Percentiles rank a stretch among this genome's conserved stretches.
phyloP scores from a whole-genome alignment of 2,888 invertebrate genomes.

The Byasa hedistus region DNA sequence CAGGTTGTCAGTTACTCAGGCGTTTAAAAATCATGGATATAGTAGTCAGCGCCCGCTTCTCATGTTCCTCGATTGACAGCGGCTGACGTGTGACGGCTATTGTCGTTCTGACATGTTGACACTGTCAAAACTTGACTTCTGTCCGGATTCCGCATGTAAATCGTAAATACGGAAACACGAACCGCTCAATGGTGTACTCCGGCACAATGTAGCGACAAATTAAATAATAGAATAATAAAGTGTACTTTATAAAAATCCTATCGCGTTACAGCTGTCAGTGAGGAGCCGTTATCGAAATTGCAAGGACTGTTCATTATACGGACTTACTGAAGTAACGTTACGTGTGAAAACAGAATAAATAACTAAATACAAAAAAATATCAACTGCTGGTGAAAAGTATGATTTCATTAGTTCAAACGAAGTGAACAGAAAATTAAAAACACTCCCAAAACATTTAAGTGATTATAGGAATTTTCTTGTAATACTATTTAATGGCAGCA shows the following conservation, averaged over 20 bases:
- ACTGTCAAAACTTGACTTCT: conserved; percentile 77
- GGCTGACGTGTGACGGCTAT: conserved; percentile 72
- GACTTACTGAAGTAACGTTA: background rate
- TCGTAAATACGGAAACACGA: conserved; percentile 77
- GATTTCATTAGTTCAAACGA: too few relatives aligned
- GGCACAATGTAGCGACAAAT: conserved; percentile 74
- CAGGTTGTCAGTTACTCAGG: background rate
- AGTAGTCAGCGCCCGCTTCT: conserved; percentile 59
- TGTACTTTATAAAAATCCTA: conserved; percentile 47
- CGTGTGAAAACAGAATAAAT: background rate
- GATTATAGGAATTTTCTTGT: too few relatives aligned
- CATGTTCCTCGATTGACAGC: conserved; percentile 72
- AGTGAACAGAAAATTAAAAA: too few relatives aligned
- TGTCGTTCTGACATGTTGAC: conserved; percentile 77
- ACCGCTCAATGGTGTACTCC: conserved; percentile 48
- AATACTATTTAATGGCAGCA: too few relatives aligned
- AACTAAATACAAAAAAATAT: background rate
- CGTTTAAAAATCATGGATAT: background rate
- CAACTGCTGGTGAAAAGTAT: background rate
- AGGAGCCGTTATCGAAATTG: conserved; percentile 35
- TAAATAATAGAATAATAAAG: conserved; percentile 76
- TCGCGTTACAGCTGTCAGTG: conserved; percentile 56
- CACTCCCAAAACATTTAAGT: too few relatives aligned
- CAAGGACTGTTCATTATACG: conserved; percentile 1
- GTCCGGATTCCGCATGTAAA: conserved; percentile 75